Evolutionary conservation across 2,797 vertebrate genomes (phyloP), one percentile per base, ranked within the genome.

Genomic region (Scomberomorus guttatus): DNA sequence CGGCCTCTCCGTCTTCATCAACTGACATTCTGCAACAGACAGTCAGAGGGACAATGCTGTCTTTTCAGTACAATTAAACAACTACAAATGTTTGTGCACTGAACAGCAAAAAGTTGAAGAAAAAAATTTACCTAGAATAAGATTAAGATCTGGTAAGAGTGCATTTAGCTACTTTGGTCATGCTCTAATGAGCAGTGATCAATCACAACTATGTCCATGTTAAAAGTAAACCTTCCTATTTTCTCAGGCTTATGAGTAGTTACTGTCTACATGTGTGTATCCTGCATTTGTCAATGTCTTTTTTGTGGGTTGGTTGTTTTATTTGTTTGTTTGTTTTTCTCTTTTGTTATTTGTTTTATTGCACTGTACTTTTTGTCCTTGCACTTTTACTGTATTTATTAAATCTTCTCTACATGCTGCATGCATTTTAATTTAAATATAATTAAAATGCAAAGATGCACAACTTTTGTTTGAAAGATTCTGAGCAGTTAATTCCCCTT

Each of bases 1-100:
- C 86, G 98, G 98, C 95, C 97, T 95, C 93, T 99, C 98, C 81
- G 98, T 98, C 95, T 99, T 99, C 98, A 99, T 98, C 92, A 99
- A 93, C 70, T 99, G 98, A 93, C 98, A 99, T 97, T 99, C 97
- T 98, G 90, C 89, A 91, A 94, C 25, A 87, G 52, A 17, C 13
- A 67, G 12, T 13, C 27, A 75, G 54, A 72, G 56, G 22, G 20
- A 87, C 39, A 61, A 50, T 1, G 3, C 6, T 4, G 3, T 18
- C 8, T 51, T 46, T 42, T 68, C 22, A 58, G 17, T 14, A 62
- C 1, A 15, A 68, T 13, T 24, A 15, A 62, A 39, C 44, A 22
- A 13, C 1, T 18, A n/a, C 27, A 77, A 34, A 20, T n/a, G 1
- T 65, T 44, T 69, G 14, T 24, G 51, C 50, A 39, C 13, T 29